Evolutionary conservation across 2,797 vertebrate genomes (phyloP), one percentile per base, ranked within the genome.

Genomic region (Pangasius macronema): DNA sequence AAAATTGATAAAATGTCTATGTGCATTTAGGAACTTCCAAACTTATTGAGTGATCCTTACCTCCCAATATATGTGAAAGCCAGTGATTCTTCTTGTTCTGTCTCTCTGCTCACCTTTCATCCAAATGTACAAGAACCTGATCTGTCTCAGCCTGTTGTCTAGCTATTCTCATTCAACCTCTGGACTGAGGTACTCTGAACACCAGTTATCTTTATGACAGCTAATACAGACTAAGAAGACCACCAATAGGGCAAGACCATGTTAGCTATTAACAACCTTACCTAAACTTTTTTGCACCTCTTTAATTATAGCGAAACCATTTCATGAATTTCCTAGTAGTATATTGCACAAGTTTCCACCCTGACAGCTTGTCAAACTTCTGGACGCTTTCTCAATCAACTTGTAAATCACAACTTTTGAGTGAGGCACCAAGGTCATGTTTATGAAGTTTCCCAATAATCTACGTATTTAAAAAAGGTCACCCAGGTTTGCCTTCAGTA

Each of bases 191-290:
- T 81, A 87, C 89, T 85, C 89, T 91, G 91, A 91, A 85, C 89
- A 8, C 76, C 2, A 81, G 77, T 92, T 92, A 92, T 92, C 91
- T 92, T 90, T 87, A 90, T 88, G 86, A 77, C 88, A 55, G 63
- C 82, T 90, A 61, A 88, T 89, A 55, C 70, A 65, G 33, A 33
- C 42, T 11, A 1, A 87, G 79, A 3, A 88, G 77, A 57, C 77
- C 87, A 86, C 83, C 39, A 84, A 90, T 90, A 77, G 39, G 77
- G 85, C 42, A n/a, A 73, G 70, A 27, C 20, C 2, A 18, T 63
- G 89, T 91, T 92, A 90, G 89, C 72, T 83, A 90, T 92, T 90
- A 92, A 92, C 77, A 53, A 13, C 8, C 22, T 75, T 65, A 85
- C 42, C 77, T 39, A 83, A 55, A 79, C 73, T 27, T 84, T 84